Evolutionary conservation across 2,888 invertebrate genomes (phyloP).

Genomic region (Ethmia dodecea): DNA sequence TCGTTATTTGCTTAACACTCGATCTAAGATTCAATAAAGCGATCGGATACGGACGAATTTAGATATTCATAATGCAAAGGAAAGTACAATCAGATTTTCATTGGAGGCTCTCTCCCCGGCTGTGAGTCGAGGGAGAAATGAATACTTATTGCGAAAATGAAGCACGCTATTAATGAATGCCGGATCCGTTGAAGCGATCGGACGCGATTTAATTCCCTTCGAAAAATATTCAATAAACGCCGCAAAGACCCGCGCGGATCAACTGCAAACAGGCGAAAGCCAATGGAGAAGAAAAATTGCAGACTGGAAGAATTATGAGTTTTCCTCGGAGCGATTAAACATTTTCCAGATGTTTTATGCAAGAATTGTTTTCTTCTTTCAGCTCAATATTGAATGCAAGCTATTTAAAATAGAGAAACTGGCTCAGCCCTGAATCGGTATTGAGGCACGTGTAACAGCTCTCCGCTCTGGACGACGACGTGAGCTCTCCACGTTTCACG

Average conservation of each 20-base stretch:
- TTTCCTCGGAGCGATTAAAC: conserved; percentile 8
- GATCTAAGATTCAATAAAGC: conserved; percentile 49
- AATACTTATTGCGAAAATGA: conserved; percentile 75
- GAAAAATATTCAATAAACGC: conserved; percentile 69
- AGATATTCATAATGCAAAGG: conserved; percentile 69
- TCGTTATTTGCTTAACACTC: conserved; percentile 48
- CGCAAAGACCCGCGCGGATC: conserved; percentile 39
- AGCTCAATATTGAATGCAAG: too few relatives aligned
- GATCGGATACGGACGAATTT: conserved; percentile 48
- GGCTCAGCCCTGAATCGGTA: too few relatives aligned
- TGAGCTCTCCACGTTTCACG: too few relatives aligned
- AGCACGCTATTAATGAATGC: conserved; percentile 62
- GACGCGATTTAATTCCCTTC: conserved; percentile 61
- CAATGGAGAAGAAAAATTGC: conserved; percentile 46
- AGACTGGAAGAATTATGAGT: conserved; percentile 31
- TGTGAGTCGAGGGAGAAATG: conserved; percentile 47
- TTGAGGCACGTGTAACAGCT: too few relatives aligned
- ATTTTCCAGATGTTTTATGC: too few relatives aligned
- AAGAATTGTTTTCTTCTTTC: too few relatives aligned
- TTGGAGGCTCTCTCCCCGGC: conserved; percentile 18
- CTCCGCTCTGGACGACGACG: too few relatives aligned
- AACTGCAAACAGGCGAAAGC: conserved; percentile 43
- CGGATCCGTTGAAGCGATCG: conserved; percentile 50
- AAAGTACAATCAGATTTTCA: conserved; percentile 66
- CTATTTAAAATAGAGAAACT: too few relatives aligned